A percentile compares a stretch with the other conserved stretches of the same genome.
Evolutionary conservation across 1,140 invertebrate genomes (phyloP).

Genomic region (Drosophila azteca): DNA sequence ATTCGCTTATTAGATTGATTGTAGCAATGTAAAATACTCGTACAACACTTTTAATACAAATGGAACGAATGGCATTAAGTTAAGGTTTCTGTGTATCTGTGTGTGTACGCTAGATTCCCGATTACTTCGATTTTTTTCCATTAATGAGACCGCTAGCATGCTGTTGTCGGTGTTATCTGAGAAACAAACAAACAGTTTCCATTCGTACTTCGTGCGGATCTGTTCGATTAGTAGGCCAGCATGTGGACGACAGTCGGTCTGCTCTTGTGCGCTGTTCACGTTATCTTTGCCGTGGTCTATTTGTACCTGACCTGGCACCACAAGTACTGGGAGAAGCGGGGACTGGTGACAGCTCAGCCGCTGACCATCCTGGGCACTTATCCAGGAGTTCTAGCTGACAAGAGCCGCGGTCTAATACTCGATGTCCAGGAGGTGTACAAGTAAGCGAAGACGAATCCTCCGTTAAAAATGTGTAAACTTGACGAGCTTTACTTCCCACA

Average conservation of each 20-base stretch:
- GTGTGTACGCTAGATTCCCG: not conserved
- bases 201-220: constrained; percentile 9
- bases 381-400: constrained; percentile 80
- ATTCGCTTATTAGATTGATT: constrained; percentile 6
- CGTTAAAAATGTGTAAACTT: not conserved
- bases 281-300: constrained; percentile 55
- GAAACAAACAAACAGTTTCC: constrained; percentile 35
- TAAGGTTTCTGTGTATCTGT: not conserved
- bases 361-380: constrained; percentile 79
- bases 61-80: too few relatives aligned
- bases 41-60: too few relatives aligned
- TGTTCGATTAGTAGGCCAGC: constrained; percentile 7
- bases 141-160: not conserved
- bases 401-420: constrained; percentile 47
- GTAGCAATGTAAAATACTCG: not conserved
- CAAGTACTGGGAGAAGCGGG: constrained; percentile 75
- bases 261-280: constrained; percentile 27
- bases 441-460: constrained; percentile 31
- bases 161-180: not conserved
- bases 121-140: not conserved
- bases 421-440: constrained; percentile 70
- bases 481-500: constrained; percentile 4
- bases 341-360: constrained; percentile 71
- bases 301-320: constrained; percentile 81
- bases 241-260: constrained; percentile 42